Base-by-base conservation (phyloP, 2,797 vertebrate genomes). In the Echeneis naucrates region DNA sequence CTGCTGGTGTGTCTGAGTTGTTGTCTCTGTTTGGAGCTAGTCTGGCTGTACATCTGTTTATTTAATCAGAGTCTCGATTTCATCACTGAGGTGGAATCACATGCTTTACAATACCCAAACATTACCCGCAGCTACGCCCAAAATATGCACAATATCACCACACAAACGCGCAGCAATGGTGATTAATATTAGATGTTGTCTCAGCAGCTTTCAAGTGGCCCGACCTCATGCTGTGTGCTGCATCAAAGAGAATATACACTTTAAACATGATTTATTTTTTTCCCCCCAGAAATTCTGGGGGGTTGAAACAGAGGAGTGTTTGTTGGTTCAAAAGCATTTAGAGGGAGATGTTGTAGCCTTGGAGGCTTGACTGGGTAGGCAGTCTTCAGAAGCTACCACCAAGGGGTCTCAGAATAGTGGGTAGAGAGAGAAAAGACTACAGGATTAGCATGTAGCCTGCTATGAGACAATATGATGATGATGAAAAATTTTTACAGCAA, bases 231-330 rank as follows among this genome's bases (percentile, higher is more conserved):
- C 93, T 90, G 93, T 8, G 90, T 4, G 62, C 59, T 1, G 87
- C 93, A 93, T 93, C 93, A 95, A 92, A 94, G 88, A 87, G 92
- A 93, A 93, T 92, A 79, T 45, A 61, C 80, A 87, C 86, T 92
- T 90, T 79, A 88, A 91, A 91, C 88, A 81, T 51, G 83, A 91
- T 91, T 88, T 88, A 78, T 57, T 45, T 30, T 30, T 30, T 30
- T 30, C 6, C 6, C 6, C 6, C 6, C 30, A 66, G 77, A 82
- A 68, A 69, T 83, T 87, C 84, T 80, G 47, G 78, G 83, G 81
- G 83, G 75, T n/a, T 65, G 71, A 83, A 83, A 85, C 73, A 87
- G 82, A 75, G 77, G 75, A 73, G 82, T 87, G 90, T 92, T 92
- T 92, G 87, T 92, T 89, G 88, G 86, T 92, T 94, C 88, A 92